Percentiles rank a stretch among this genome's conserved stretches.
Conservation (phyloP, 1,140 invertebrate genomes). For the Hylyphantes graminicola region DNA sequence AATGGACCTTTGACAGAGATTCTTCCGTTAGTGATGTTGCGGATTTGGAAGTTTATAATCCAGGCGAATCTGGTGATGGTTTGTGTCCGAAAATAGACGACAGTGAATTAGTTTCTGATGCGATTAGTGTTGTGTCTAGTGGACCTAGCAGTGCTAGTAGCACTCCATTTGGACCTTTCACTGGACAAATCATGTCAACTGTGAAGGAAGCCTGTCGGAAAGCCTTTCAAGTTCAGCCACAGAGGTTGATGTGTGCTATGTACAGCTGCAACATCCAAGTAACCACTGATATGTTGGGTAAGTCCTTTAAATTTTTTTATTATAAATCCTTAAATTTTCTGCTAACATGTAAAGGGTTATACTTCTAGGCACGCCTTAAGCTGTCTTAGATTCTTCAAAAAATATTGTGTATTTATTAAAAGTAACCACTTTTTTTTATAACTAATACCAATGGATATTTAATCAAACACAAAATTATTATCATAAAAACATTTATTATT, state of each 20-base stretch:
- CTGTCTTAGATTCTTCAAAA: too few species aligned
- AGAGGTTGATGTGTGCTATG: constrained; percentile 95
- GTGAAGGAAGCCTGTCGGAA: constrained; percentile 89
- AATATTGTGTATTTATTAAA: too few species aligned
- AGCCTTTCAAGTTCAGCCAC: constrained; percentile 89
- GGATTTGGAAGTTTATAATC: constrained; percentile 27
- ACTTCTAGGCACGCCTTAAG: too few species aligned
- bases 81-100: too few species aligned
- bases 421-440: too few species aligned
- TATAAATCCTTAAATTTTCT: background rate
- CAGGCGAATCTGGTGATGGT: background rate
- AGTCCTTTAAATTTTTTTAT: constrained; percentile 68
- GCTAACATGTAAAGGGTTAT: background rate
- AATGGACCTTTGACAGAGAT: constrained; percentile 73
- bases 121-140: constrained; percentile 30
- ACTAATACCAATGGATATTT: too few species aligned
- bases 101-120: background rate
- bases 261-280: constrained; percentile 94
- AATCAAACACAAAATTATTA: too few species aligned
- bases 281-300: constrained; percentile 91
- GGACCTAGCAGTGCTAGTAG: constrained; percentile 41
- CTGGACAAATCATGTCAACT: constrained; percentile 91
- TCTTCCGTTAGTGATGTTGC: constrained; percentile 62
- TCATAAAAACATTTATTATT: too few species aligned
- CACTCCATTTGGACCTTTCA: constrained; percentile 70